Conservation (phyloP, 2,888 invertebrate species). For the Cyrtodaria siliqua region DNA sequence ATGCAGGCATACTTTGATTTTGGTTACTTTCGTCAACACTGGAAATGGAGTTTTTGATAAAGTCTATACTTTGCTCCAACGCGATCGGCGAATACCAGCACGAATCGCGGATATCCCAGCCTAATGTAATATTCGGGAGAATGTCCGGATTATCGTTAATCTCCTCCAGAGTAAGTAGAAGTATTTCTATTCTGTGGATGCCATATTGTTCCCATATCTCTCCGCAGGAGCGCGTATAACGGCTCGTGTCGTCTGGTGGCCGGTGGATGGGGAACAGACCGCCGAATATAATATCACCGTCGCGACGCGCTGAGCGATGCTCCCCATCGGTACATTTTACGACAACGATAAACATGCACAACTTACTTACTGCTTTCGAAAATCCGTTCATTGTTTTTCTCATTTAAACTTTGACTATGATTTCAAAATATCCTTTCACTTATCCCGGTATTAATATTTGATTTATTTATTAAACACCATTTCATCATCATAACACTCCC, state of each 20-base stretch:
- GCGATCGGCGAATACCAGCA: conserved; percentile 94
- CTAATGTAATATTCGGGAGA: conserved; percentile 88
- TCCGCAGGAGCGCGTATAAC: conserved; percentile 87
- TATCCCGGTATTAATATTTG: too few species aligned
- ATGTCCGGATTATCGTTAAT: conserved; percentile 89
- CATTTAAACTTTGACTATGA: too few species aligned
- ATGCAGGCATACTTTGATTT: conserved; percentile 48
- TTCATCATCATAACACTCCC: too few species aligned
- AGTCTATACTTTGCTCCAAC: conserved; percentile 92
- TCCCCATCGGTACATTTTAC: conserved; percentile 3
- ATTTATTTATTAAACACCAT: too few species aligned
- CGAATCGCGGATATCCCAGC: conserved; percentile 92
- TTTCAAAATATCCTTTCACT: too few species aligned
- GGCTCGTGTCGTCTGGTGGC: conserved; percentile 85
- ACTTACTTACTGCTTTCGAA: too few species aligned
- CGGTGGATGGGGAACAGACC: conserved; percentile 88
- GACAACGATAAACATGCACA: too few species aligned
- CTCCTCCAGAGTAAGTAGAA: conserved; percentile 80
- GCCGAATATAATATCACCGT: conserved; percentile 89
- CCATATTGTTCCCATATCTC: conserved; percentile 91
- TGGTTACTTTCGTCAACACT: conserved; percentile 63
- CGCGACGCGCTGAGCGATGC: conserved; percentile 78
- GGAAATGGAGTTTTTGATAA: conserved; percentile 89
- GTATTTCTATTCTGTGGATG: conserved; percentile 90
- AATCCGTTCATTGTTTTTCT: too few species aligned